phyloP scores from a whole-genome alignment of 1,140 invertebrate species.

The Platorchestia sp. region DNA sequence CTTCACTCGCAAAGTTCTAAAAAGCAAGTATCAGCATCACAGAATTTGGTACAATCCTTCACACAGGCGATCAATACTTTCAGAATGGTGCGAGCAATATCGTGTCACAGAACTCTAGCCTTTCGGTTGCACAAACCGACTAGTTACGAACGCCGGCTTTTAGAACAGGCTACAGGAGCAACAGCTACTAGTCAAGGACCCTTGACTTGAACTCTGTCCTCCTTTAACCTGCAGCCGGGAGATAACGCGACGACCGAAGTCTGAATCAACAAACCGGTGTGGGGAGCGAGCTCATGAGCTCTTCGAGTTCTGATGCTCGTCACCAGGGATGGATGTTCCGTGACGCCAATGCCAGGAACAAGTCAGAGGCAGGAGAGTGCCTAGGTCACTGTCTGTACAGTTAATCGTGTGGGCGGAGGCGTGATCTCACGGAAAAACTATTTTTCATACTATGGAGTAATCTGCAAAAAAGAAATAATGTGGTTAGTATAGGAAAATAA shows the following conservation, averaged over 20 bases:
- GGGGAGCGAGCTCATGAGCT: not conserved
- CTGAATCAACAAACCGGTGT: not conserved
- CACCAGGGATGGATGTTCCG: not conserved
- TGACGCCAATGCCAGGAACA: not conserved
- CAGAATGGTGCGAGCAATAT: not conserved
- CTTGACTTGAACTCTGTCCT: constrained; percentile 45
- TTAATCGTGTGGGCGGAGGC: not conserved
- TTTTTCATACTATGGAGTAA: not conserved
- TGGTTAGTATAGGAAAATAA: not conserved
- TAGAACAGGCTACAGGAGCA: not conserved
- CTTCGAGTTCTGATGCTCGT: not conserved
- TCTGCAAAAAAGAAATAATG: not conserved
- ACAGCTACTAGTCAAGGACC: constrained; percentile 40
- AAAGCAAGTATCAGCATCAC: not conserved
- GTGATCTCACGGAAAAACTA: not conserved
- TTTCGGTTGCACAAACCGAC: not conserved
- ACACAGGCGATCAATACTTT: not conserved
- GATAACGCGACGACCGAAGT: constrained; percentile 14
- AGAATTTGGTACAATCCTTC: not conserved
- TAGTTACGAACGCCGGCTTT: not conserved
- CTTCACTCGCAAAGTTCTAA: not conserved
- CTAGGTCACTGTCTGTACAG: not conserved
- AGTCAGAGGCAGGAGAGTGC: not conserved
- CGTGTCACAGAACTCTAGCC: not conserved
- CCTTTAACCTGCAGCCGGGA: constrained; percentile 31